Evolutionary conservation across 2,113 vertebrate species (phyloP).

Genomic region (Paradoxurus hermaphroditus): DNA sequence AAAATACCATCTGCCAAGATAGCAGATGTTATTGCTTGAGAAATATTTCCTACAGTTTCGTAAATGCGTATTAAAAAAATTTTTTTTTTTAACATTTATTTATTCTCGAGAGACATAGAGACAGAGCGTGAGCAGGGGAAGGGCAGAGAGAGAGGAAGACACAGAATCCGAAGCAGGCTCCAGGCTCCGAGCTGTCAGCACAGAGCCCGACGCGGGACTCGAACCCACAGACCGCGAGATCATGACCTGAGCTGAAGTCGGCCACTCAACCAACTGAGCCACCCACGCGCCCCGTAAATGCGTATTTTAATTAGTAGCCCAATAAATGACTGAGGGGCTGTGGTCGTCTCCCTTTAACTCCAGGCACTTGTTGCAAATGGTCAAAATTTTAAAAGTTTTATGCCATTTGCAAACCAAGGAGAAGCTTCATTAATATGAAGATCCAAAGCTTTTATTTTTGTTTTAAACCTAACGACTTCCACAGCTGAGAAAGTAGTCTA

Average conservation of each 20-base stretch:
- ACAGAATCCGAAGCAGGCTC: no score
- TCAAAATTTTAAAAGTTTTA: not conserved
- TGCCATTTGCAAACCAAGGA: not conserved
- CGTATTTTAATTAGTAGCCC: not conserved
- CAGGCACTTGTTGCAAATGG: not conserved
- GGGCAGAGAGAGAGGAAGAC: no score
- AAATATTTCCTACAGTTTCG: not conserved
- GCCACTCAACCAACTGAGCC: no score
- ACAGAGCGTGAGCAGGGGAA: no score
- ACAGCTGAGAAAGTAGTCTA: not conserved
- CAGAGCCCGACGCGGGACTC: no score
- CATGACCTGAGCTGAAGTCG: no score
- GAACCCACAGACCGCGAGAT: no score
- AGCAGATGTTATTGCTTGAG: not conserved
- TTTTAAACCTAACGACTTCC: not conserved
- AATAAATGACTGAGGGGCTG: not conserved
- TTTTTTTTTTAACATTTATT: no score
- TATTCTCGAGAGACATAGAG: no score
- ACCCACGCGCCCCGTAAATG: no score
- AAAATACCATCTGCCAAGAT: constrained; percentile 23
- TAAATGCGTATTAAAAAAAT: not conserved
- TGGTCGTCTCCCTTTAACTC: not conserved
- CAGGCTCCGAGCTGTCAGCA: no score
- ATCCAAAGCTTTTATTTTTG: not conserved
- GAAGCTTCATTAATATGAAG: not conserved